Evolutionary conservation across 2,888 invertebrate species (phyloP).

Genomic region (Xanthia icteritia): DNA sequence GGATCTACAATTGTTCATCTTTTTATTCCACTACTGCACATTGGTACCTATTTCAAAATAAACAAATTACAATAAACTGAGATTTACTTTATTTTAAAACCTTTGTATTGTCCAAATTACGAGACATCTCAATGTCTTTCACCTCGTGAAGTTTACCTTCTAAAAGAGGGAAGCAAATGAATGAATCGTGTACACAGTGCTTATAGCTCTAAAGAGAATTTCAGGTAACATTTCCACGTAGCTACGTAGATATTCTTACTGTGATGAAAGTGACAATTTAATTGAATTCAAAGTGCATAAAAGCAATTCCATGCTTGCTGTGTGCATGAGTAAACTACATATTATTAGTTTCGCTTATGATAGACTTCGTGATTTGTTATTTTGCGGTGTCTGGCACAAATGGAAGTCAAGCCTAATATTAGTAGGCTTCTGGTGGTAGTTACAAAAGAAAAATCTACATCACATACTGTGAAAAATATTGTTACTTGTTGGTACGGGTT

Average conservation of each 20-base stretch:
- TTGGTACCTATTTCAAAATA: neutral
- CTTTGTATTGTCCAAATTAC: neutral
- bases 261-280: slow-evolving; percentile 13
- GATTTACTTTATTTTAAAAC: neutral
- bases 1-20: neutral
- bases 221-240: slow-evolving; percentile 32
- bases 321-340: neutral
- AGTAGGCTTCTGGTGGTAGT: neutral
- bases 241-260: slow-evolving; percentile 17
- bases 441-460: neutral
- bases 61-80: neutral
- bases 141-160: slow-evolving; percentile 3
- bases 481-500: neutral
- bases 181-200: slow-evolving; percentile 22
- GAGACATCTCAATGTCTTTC: slow-evolving; percentile 4
- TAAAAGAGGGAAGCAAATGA: slow-evolving; percentile 20
- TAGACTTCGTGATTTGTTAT: neutral
- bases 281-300: slow-evolving; percentile 21
- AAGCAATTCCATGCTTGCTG: slow-evolving; percentile 19
- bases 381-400: neutral
- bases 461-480: neutral
- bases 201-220: slow-evolving; percentile 12
- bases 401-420: neutral
- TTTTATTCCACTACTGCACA: neutral
- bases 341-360: slow-evolving; percentile 6